Percentiles rank a stretch among this genome's conserved stretches.
Evolutionary conservation across 2,797 vertebrate species (phyloP).

Genomic region (Dryobates pubescens): DNA sequence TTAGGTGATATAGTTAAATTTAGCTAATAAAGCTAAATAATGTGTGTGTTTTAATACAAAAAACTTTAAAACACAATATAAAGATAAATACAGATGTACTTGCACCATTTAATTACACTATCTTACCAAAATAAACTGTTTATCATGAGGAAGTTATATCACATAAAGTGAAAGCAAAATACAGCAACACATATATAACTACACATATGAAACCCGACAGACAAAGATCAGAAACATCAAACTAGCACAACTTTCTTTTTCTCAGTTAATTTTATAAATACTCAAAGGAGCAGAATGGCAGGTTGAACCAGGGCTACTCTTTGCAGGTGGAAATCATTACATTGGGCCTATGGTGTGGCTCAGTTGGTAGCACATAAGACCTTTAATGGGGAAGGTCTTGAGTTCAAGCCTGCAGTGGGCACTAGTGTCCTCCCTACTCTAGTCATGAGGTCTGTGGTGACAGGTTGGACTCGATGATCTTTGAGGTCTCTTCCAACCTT

Average conservation of each 20-base stretch:
- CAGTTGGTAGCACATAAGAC: no score
- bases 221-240: background rate
- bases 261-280: background rate
- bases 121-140: background rate
- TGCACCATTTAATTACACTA: background rate
- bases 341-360: no score
- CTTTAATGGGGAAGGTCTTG: no score
- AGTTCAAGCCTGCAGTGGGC: no score
- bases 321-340: background rate
- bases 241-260: background rate
- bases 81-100: background rate
- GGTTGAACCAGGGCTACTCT: background rate
- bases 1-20: background rate
- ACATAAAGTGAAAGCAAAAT: background rate
- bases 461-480: no score
- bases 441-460: no score
- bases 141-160: background rate
- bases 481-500: no score
- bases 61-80: background rate
- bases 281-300: background rate
- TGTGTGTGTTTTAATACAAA: background rate
- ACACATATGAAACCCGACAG: background rate
- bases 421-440: no score
- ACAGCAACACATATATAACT: background rate
- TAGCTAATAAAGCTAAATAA: background rate